These are phyloP conservation scores for Eleginops maclovinus DNA, from an alignment of 2,113 vertebrate genomes.

Conservation along the genomic window DNA sequence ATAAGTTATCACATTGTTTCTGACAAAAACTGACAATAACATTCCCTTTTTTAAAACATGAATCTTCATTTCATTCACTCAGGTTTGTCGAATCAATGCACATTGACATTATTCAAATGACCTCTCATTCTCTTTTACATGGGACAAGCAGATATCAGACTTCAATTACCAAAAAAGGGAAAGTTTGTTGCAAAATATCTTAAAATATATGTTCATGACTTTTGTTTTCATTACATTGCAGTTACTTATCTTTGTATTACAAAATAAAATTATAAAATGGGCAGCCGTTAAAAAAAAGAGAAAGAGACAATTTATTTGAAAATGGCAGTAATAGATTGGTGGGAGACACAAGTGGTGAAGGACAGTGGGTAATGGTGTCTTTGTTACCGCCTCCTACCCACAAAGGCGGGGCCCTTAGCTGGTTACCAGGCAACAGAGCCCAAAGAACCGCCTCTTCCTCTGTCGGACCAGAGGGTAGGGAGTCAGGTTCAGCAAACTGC, in stretches of 20 bases:
- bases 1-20: slow-evolving; percentile 62
- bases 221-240: slow-evolving; percentile 77
- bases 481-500: slow-evolving; percentile 97
- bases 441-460: slow-evolving; percentile 97
- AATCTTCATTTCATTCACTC: slow-evolving; percentile 62
- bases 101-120: slow-evolving; percentile 55
- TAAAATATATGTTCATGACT: slow-evolving; percentile 81
- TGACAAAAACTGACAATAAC: slow-evolving; percentile 70
- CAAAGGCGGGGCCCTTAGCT: slow-evolving; percentile 86
- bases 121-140: slow-evolving; percentile 61
- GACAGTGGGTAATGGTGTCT: slow-evolving; percentile 80
- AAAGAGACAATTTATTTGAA: slow-evolving; percentile 82
- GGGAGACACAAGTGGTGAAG: slow-evolving; percentile 82
- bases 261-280: slow-evolving; percentile 85
- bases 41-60: slow-evolving; percentile 69
- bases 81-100: slow-evolving; percentile 58
- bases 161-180: slow-evolving; percentile 69
- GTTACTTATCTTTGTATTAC: slow-evolving; percentile 80
- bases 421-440: slow-evolving; percentile 96
- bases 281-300: slow-evolving; percentile 85
- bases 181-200: slow-evolving; percentile 77
- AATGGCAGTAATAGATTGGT: slow-evolving; percentile 84
- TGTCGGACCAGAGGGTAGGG: slow-evolving; percentile 95
- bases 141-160: slow-evolving; percentile 64
- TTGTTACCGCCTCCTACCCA: slow-evolving; percentile 73